Base-by-base conservation (phyloP, 2,797 vertebrate genomes). In the Amblyopsis hoosieri region DNA sequence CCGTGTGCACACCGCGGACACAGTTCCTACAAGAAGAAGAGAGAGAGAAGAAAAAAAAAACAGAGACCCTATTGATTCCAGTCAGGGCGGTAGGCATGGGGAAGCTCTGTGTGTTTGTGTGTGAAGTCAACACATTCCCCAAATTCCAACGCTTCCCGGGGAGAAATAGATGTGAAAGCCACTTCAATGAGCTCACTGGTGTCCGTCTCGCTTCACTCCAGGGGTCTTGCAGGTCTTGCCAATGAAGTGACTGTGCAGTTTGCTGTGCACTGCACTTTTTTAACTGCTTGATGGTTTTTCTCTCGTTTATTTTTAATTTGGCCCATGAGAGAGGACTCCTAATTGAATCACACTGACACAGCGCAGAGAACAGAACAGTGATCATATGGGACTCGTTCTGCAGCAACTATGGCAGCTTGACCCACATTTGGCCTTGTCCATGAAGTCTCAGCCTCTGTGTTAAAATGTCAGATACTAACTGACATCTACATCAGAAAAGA, bases 61-160 rank as follows among this genome's bases (percentile, higher is more conserved):
- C 90, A 92, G 88, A 93, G 89, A 66, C 77, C 74, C 87, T 79
- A 92, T 93, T 94, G 91, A 93, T 90, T 89, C 84, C 37, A 57
- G 91, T 90, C 76, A 83, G 83, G 79, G 86, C 86, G 67, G 75
- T 59, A 69, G 87, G 76, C 69, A 78, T 81, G 72, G 79, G 87
- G 85, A 80, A 67, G 79, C 72, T 55, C 66, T 51, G 78, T 69
- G 84, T 83, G 91, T 80, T 82, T 82, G 87, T 82, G 58, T 88
- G 91, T 92, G 88, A 91, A 93, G 91, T 94, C 94, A 93, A 92
- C 87, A 90, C 90, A 95, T 96, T 96, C 95, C 78, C 83, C 45
- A 19, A 89, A 96, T 96, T 95, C 94, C 91, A 84, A 71, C 80
- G 90, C 90, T 94, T 95, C 92, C 91, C 89, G 85, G 91, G 91